phyloP scores from a whole-genome alignment of 2,888 invertebrate species.

The Tenodera sinensis region DNA sequence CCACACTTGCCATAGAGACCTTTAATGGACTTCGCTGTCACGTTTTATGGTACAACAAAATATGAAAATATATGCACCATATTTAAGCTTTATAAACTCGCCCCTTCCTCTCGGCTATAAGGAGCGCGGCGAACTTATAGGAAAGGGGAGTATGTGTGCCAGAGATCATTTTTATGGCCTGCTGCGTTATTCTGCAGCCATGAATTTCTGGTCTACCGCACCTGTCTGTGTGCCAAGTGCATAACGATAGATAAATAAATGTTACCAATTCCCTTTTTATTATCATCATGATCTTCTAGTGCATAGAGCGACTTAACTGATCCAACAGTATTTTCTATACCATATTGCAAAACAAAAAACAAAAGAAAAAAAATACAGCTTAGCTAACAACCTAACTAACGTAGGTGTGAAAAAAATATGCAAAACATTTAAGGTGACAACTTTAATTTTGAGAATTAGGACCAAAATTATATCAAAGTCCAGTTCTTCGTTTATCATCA shows the following conservation, averaged over 20 bases:
- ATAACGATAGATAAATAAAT: background rate
- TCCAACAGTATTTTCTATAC: too few species aligned
- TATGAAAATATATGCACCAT: conserved; percentile 25
- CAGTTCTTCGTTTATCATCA: too few species aligned
- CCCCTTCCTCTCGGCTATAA: background rate
- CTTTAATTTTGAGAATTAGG: too few species aligned
- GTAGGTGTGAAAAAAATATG: too few species aligned
- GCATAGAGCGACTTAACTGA: too few species aligned
- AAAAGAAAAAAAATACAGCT: too few species aligned
- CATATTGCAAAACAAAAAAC: too few species aligned
- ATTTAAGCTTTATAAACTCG: conserved; percentile 17
- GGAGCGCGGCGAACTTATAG: background rate
- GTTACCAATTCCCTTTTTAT: background rate
- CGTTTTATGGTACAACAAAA: conserved; percentile 22
- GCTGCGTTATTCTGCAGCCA: background rate
- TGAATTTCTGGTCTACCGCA: background rate
- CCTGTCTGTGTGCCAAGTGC: background rate
- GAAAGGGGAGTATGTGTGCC: background rate
- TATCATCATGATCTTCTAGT: too few species aligned
- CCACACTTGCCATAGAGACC: background rate
- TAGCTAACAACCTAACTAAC: too few species aligned
- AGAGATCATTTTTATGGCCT: background rate
- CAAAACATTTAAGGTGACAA: too few species aligned
- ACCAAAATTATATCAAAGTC: too few species aligned
- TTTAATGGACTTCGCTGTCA: conserved; percentile 19